Evolutionary conservation across 1,140 invertebrate genomes (phyloP).

Genomic region (Drosophila kohkoa): DNA sequence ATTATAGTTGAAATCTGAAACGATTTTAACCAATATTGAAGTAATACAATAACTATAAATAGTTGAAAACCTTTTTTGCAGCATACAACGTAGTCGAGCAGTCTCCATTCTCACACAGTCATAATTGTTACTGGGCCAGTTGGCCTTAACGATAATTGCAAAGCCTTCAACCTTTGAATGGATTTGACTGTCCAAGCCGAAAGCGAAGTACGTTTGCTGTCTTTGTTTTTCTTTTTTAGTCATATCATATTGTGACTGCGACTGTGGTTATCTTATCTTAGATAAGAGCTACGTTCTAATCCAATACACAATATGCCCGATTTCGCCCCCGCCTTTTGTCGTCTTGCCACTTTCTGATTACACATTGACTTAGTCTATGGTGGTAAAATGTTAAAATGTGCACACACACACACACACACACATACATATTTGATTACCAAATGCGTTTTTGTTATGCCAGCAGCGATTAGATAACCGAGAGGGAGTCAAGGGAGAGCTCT

Average conservation of each 20-base stretch:
- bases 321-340: background rate
- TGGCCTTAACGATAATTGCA: background rate
- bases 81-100: background rate
- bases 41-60: too few relatives aligned
- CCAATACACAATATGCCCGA: conserved; percentile 41
- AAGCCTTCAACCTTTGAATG: conserved; percentile 13
- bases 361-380: conserved; percentile 34
- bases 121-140: background rate
- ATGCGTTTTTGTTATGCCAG: conserved; percentile 34
- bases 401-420: conserved; percentile 2
- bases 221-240: background rate
- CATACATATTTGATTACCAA: conserved; percentile 48
- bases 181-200: conserved; percentile 35
- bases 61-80: too few relatives aligned
- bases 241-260: background rate
- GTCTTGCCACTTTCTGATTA: conserved; percentile 10
- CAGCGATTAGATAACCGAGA: conserved; percentile 49
- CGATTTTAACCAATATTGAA: too few relatives aligned
- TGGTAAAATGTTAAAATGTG: conserved; percentile 10
- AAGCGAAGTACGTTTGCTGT: background rate
- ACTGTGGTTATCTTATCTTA: conserved; percentile 42
- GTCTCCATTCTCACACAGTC: background rate
- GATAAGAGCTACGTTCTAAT: conserved; percentile 29
- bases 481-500: background rate
- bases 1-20: too few relatives aligned